Evolutionary conservation across 2,888 invertebrate genomes (phyloP).

Genomic region (Cylloceria caligata): DNA sequence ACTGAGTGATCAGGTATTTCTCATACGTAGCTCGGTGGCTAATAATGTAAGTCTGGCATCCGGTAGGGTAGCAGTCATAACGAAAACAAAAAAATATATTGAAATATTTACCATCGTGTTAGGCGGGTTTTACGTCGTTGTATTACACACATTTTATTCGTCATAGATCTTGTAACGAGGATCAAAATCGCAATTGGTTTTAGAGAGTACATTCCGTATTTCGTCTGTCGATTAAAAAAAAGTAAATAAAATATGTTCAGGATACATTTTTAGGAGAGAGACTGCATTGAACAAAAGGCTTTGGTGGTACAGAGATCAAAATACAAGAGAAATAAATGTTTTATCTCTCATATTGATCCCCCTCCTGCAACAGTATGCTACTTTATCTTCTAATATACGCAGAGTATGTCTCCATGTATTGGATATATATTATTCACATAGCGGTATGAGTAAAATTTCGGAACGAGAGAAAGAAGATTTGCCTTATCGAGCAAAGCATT

Average conservation of each 20-base stretch:
- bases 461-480: constrained; percentile 16
- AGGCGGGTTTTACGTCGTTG: constrained; percentile 62
- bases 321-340: constrained; percentile 10
- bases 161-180: constrained; percentile 60
- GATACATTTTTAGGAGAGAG: constrained; percentile 11
- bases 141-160: constrained; percentile 59
- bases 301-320: neutral
- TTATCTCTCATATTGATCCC: constrained; percentile 29
- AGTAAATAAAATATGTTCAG: neutral
- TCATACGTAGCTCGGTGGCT: constrained; percentile 69
- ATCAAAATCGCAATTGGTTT: constrained; percentile 32
- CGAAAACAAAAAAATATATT: constrained; percentile 52
- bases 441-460: constrained; percentile 23
- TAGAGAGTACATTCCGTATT: constrained; percentile 35
- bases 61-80: constrained; percentile 67
- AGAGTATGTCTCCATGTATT: constrained; percentile 61
- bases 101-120: constrained; percentile 67
- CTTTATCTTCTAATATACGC: constrained; percentile 62
- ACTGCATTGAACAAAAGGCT: constrained; percentile 33
- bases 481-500: constrained; percentile 15
- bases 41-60: constrained; percentile 69
- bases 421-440: constrained; percentile 53
- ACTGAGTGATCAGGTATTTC: constrained; percentile 68
- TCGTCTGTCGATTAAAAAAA: constrained; percentile 26
- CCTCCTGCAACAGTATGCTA: constrained; percentile 48